Conservation (phyloP, 1,140 invertebrate species). For the Chironomus tepperi region DNA sequence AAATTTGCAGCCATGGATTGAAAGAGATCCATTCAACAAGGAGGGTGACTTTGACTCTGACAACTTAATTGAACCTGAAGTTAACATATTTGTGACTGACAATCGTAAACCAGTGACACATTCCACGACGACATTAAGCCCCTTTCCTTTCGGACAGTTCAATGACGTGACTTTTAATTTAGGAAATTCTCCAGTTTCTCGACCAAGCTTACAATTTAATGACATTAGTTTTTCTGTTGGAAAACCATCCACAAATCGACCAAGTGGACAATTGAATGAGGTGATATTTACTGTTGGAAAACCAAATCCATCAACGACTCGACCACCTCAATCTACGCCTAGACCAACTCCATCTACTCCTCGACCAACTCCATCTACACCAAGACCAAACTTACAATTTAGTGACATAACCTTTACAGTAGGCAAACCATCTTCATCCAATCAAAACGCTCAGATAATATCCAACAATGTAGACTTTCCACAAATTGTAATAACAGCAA, state of each 20-base stretch:
- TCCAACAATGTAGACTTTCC: slow-evolving; percentile 16
- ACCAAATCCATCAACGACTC: no score
- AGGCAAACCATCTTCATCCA: no score
- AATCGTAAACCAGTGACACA: neutral
- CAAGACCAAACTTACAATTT: slow-evolving; percentile 18
- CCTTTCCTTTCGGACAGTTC: neutral
- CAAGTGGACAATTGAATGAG: neutral
- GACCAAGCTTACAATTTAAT: no score
- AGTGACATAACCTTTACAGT: no score
- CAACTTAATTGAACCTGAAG: no score
- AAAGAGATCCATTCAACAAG: slow-evolving; percentile 35
- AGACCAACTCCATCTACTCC: no score
- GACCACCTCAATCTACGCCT: slow-evolving; percentile 27
- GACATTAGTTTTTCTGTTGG: no score
- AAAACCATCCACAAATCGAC: slow-evolving; percentile 7
- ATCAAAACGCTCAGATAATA: no score
- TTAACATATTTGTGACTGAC: neutral
- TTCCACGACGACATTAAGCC: neutral
- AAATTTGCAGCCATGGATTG: slow-evolving; percentile 38
- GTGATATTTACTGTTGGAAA: slow-evolving; percentile 32
- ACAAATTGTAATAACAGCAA: neutral
- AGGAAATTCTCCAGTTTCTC: no score
- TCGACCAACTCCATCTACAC: slow-evolving; percentile 31
- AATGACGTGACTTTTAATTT: no score
- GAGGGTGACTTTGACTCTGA: neutral